Base-by-base conservation (phyloP, 2,113 vertebrate species). In the Oreochromis niloticus region DNA sequence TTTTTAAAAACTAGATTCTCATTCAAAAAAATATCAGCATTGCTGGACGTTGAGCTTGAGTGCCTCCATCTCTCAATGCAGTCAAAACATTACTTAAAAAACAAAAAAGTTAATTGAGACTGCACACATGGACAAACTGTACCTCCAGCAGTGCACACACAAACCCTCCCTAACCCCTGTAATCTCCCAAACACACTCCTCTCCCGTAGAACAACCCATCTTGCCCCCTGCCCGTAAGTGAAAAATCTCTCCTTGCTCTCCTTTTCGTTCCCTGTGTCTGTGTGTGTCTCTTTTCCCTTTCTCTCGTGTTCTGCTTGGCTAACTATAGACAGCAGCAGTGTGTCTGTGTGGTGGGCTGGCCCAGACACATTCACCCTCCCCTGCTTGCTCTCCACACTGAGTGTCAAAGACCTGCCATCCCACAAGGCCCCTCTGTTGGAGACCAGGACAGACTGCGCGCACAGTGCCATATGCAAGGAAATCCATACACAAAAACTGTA, bases 361-460 rank as follows among this genome's bases (percentile, higher is more conserved):
- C 90, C 82, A 92, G 94, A 93, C 94, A 90, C 94, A 95, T 91
- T 93, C 73, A 84, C 89, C 93, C 91, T 92, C 90, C 88, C 89
- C 86, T 84, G 84, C 87, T 93, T 61, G 85, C 90, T 87, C 92
- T 94, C 91, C 36, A 90, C 89, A 80, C 87, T 85, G 89, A 88
- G 94, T 94, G 95, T 96, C 92, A 95, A 93, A 94, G 95, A 95
- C 93, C 89, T 95, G 93, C 94, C 93, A 92, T 94, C 94, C 92
- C 92, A 91, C 86, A 93, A 91, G 91, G 90, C 91, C 90, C 87
- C 93, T 87, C 87, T 92, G 89, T 95, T 84, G 80, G 93, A 92
- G 91, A 93, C 89, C 85, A 90, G 92, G 85, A 92, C 75, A 90
- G 89, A 90, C 88, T 63, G 84, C 57, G 80, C 8, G 78, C 87